Evolutionary conservation across 2,113 vertebrate genomes (phyloP), one percentile per base, ranked within the genome.

Genomic region (Phoxinus phoxinus): DNA sequence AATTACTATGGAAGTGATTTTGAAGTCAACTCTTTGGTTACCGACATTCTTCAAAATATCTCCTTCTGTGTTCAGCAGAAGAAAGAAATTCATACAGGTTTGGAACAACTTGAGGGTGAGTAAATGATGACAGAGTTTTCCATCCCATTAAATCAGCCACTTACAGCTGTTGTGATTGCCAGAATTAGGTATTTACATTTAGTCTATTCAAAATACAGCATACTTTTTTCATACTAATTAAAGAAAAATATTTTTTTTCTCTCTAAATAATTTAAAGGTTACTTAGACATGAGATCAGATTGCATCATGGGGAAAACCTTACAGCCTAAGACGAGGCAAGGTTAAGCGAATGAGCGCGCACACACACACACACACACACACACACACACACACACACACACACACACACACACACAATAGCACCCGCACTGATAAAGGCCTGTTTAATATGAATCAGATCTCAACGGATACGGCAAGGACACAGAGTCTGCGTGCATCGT

Each of bases 401-500:
- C 81, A 72, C 83, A 83, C 87, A 86, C 85, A 74, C 81, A 80
- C 84, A 37, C 85, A 53, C 67, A 6, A 37, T 41, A 71, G 21
- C 21, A 10, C 23, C 35, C 1, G 2, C 53, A 69, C 69, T 94
- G 93, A 95, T 93, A 93, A 94, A 92, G 88, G 91, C 93, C 93
- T 94, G 93, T 93, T 94, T 93, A 95, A 93, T 91, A 94, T 92
- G 89, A 93, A 93, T 89, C 92, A 94, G 92, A 94, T 94, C 91
- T 92, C 90, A 89, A 91, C 85, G 89, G 91, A 92, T 92, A 92
- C 76, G 86, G 86, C 87, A 92, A 91, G 90, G 91, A 92, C 90
- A 89, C 87, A 87, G 86, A 87, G 89, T 90, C 78, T 85, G 87
- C 90, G n/a, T 19, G 41, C 59, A 73, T 53, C 79, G 69, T 48